phyloP scores from a whole-genome alignment of 2,888 invertebrate genomes.

The Heteropelma amictum region DNA sequence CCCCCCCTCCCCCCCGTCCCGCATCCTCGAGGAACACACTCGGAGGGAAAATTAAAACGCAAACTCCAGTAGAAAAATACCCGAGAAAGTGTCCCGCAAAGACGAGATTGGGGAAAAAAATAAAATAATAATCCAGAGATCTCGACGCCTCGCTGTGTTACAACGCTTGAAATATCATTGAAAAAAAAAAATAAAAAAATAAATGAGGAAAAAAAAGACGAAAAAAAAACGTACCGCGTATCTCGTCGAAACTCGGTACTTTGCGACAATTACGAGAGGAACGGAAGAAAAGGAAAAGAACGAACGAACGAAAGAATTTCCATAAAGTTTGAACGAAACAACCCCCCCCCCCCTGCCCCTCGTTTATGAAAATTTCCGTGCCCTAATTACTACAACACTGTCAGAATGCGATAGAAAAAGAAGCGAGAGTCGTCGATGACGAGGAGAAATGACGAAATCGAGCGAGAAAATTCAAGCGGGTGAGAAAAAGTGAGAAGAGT shows the following conservation, averaged over 20 bases:
- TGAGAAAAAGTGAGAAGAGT: too few relatives aligned
- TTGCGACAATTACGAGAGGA: slow-evolving; percentile 59
- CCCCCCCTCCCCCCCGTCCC: too few relatives aligned
- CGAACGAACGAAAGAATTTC: not conserved
- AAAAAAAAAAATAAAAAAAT: slow-evolving; percentile 57
- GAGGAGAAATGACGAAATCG: not conserved
- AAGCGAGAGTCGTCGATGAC: not conserved
- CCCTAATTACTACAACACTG: not conserved
- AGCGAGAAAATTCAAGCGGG: too few relatives aligned
- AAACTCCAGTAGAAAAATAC: not conserved
- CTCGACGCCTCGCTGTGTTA: slow-evolving; percentile 61
- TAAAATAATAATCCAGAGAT: slow-evolving; percentile 57
- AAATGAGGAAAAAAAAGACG: slow-evolving; percentile 19
- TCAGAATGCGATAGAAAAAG: not conserved
- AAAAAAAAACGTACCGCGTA: slow-evolving; percentile 65
- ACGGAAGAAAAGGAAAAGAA: not conserved
- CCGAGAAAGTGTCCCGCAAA: not conserved
- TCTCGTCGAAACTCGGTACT: slow-evolving; percentile 67
- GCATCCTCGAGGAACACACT: too few relatives aligned
- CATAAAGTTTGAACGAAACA: not conserved
- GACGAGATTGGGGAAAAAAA: not conserved
- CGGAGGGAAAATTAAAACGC: too few relatives aligned
- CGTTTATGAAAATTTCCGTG: not conserved
- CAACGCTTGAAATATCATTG: slow-evolving; percentile 65
- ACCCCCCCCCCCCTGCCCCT: slow-evolving; percentile 9